A percentile compares a stretch with the other conserved stretches of the same genome.
Evolutionary conservation across 2,888 invertebrate genomes (phyloP).

Genomic region (Andricus quercusramuli): DNA sequence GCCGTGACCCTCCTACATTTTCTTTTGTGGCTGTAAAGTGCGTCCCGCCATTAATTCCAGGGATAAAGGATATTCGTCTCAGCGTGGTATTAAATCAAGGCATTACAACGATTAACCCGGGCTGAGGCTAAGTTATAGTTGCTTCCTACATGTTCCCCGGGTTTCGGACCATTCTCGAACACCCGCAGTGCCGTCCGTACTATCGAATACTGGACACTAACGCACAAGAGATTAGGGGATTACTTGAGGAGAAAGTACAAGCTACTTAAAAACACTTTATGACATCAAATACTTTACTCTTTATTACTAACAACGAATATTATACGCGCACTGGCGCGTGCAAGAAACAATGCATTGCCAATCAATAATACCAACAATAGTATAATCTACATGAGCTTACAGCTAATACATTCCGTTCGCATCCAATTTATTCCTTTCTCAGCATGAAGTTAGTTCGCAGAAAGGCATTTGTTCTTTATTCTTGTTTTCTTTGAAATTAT

Average conservation of each 20-base stretch:
- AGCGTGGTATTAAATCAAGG: constrained; percentile 70
- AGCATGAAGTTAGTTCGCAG: too few species aligned
- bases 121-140: constrained; percentile 72
- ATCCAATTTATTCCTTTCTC: too few species aligned
- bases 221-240: constrained; percentile 15
- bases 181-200: constrained; percentile 30
- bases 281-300: background rate
- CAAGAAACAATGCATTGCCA: too few species aligned
- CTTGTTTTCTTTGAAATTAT: too few species aligned
- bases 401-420: too few species aligned
- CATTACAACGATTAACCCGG: constrained; percentile 74
- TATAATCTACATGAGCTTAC: too few species aligned
- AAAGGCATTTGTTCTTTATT: too few species aligned
- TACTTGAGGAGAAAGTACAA: background rate
- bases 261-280: background rate
- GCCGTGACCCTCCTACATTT: constrained; percentile 54
- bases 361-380: too few species aligned
- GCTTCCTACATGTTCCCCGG: constrained; percentile 30
- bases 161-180: constrained; percentile 24
- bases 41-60: constrained; percentile 64
- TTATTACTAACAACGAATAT: background rate
- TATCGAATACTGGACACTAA: constrained; percentile 29
- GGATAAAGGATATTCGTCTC: constrained; percentile 63
- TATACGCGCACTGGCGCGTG: too few species aligned
- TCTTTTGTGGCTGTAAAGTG: constrained; percentile 40